These are phyloP conservation scores for Camarhynchus parvulus DNA, from an alignment of 2,113 vertebrate genomes.

Conservation along the genomic window DNA sequence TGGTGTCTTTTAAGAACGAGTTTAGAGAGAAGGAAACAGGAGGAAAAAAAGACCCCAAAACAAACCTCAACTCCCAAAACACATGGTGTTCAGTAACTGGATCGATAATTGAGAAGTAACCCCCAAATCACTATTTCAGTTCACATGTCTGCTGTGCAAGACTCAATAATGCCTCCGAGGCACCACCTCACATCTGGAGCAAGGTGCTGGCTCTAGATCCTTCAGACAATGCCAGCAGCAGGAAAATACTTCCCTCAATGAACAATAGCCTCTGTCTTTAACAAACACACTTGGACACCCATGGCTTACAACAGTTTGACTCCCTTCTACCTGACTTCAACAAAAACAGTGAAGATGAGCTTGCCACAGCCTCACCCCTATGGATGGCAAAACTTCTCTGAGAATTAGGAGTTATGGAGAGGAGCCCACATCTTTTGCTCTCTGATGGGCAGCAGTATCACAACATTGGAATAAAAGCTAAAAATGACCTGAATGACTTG, in stretches of 20 bases:
- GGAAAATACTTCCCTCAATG: no score
- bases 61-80: not conserved
- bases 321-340: not conserved
- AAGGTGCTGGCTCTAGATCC: not conserved
- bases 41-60: not conserved
- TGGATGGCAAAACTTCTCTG: not conserved
- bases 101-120: not conserved
- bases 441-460: not conserved
- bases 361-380: not conserved
- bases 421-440: not conserved
- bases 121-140: not conserved
- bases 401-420: not conserved
- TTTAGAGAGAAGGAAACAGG: not conserved
- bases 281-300: not conserved
- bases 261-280: not conserved
- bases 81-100: not conserved
- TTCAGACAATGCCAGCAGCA: not conserved
- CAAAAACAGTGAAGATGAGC: not conserved
- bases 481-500: not conserved
- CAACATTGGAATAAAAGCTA: not conserved
- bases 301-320: not conserved
- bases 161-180: not conserved
- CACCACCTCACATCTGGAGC: not conserved
- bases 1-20: not conserved
- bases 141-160: not conserved